Evolutionary conservation across 2,888 invertebrate genomes (phyloP).

Genomic region (Drepanosiphum platanoidis): DNA sequence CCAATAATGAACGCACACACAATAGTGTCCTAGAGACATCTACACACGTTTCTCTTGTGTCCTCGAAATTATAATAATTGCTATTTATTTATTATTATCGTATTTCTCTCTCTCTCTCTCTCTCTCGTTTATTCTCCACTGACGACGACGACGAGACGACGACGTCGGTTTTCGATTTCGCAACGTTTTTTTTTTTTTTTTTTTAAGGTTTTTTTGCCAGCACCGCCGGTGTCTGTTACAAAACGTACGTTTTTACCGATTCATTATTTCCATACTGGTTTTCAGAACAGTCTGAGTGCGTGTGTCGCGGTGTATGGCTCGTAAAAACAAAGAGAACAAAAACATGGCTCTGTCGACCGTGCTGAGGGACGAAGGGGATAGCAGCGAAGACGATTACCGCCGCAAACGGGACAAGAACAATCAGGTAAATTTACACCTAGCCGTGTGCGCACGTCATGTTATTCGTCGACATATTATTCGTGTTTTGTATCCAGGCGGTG

Average conservation of each 20-base stretch:
- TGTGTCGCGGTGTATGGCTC: conserved; percentile 60
- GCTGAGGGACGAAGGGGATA: conserved; percentile 61
- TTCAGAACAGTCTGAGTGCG: conserved; percentile 12
- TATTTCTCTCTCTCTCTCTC: neutral
- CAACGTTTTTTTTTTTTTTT: conserved; percentile 9
- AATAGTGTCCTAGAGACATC: conserved; percentile 58
- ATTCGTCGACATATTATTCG: neutral
- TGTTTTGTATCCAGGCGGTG: conserved; percentile 74
- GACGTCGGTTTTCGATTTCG: conserved; percentile 42
- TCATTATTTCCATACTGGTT: conserved; percentile 4
- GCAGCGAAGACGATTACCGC: conserved; percentile 78
- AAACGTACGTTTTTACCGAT: neutral
- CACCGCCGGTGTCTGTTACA: neutral
- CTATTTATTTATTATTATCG: neutral
- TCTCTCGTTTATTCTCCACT: neutral
- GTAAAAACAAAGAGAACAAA: conserved; percentile 62
- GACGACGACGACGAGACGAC: no score
- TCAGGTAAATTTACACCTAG: conserved; percentile 75
- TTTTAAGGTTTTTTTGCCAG: conserved; percentile 46
- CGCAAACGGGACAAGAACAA: conserved; percentile 81
- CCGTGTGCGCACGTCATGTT: neutral
- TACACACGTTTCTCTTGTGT: conserved; percentile 53
- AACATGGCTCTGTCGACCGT: conserved; percentile 43
- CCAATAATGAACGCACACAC: conserved; percentile 60
- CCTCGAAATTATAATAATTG: conserved; percentile 58